Percentiles rank a stretch among this genome's conserved stretches.
Conservation (phyloP, 30 jellyfish, hydroid and myxozoan species). For the Hydractinia echinata region DNA sequence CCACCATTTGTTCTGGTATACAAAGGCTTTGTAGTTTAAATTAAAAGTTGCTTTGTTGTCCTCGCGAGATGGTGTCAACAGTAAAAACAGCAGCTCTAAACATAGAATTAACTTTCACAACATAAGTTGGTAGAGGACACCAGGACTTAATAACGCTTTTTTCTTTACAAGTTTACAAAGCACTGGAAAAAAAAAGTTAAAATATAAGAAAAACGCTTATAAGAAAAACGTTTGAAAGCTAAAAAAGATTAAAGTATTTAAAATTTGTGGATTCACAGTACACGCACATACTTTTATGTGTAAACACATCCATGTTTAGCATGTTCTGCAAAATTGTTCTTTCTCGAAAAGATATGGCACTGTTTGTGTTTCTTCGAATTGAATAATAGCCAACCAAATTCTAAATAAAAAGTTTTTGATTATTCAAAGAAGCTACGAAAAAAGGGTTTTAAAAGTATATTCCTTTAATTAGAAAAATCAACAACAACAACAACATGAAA, state of each 20-base stretch:
- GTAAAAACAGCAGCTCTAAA: neutral
- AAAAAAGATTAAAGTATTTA: too few species aligned
- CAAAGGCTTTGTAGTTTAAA: neutral
- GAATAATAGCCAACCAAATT: neutral
- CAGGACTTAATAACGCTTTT: too few species aligned
- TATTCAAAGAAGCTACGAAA: neutral
- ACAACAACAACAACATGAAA: neutral
- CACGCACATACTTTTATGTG: neutral
- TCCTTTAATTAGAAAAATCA: neutral
- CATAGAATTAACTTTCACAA: neutral
- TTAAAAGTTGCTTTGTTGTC: neutral
- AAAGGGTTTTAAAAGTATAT: neutral
- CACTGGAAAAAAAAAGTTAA: too few species aligned
- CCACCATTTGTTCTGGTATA: neutral
- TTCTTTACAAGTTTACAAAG: too few species aligned
- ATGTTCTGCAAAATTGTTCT: neutral
- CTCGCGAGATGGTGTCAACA: slow-evolving; percentile 1
- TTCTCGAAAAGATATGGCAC: neutral
- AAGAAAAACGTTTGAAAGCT: too few species aligned
- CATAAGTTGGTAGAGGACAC: too few species aligned
- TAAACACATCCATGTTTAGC: neutral
- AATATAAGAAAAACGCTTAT: too few species aligned
- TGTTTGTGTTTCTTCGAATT: slow-evolving; percentile 4
- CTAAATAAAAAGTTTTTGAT: neutral
- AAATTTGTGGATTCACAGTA: too few species aligned